These are phyloP conservation scores for Mellilla xanthometata DNA, from an alignment of 2,888 invertebrate species.

Conservation along the genomic window DNA sequence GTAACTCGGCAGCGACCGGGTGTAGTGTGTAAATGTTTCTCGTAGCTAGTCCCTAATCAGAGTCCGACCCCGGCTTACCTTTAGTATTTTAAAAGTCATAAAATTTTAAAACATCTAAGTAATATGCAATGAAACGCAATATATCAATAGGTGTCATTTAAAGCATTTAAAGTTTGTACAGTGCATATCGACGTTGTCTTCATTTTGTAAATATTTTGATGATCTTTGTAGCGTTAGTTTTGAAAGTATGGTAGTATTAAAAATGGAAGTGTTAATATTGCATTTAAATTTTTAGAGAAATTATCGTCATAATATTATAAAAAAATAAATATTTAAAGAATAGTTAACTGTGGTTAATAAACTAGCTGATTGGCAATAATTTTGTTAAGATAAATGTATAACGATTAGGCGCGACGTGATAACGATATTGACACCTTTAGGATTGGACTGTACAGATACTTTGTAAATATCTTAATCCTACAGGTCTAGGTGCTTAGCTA, in stretches of 20 bases:
- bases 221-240: conserved; percentile 50
- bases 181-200: conserved; percentile 71
- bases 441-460: conserved; percentile 63
- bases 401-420: conserved; percentile 52
- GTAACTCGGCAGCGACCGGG: conserved; percentile 3
- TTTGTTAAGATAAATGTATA: conserved; percentile 62
- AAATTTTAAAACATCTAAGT: background rate
- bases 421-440: conserved; percentile 42
- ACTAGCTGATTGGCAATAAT: conserved; percentile 75
- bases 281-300: conserved; percentile 31
- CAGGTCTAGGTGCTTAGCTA: conserved; percentile 77
- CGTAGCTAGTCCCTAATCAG: conserved; percentile 52
- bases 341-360: conserved; percentile 52
- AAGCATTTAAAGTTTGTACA: conserved; percentile 59
- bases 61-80: conserved; percentile 39
- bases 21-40: conserved; percentile 24
- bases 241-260: conserved; percentile 29
- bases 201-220: conserved; percentile 72
- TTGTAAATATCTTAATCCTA: conserved; percentile 75
- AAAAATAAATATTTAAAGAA: conserved; percentile 45
- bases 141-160: conserved; percentile 14
- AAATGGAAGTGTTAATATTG: conserved; percentile 38
- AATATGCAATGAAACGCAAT: conserved; percentile 4
- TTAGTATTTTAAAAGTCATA: conserved; percentile 5
- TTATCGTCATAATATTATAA: conserved; percentile 49